Conservation (phyloP, 1,140 invertebrate genomes). For the Globodera rostochiensis region DNA sequence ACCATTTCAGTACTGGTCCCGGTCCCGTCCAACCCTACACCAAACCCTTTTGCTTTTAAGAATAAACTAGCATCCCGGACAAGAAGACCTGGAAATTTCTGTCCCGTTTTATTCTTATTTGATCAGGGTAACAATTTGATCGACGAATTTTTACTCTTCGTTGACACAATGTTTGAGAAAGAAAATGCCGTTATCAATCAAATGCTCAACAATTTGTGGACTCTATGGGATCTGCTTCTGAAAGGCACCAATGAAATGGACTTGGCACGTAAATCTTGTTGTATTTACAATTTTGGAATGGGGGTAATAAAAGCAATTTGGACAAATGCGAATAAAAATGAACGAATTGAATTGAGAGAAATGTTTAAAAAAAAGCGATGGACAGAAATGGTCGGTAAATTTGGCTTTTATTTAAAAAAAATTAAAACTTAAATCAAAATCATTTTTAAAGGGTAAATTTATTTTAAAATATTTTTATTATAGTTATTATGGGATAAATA, state of each 20-base stretch:
- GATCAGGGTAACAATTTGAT: not conserved
- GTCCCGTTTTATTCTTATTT: too few species aligned
- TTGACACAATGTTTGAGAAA: not conserved
- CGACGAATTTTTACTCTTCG: not conserved
- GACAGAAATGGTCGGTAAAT: not conserved
- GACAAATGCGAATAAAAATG: not conserved
- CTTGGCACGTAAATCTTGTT: not conserved
- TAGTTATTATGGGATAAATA: too few species aligned
- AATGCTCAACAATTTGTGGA: not conserved
- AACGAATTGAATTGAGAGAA: not conserved
- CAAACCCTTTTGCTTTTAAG: too few species aligned
- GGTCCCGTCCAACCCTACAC: too few species aligned
- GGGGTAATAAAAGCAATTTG: not conserved
- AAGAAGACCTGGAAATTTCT: too few species aligned
- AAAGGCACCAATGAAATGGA: not conserved
- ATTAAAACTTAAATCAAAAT: too few species aligned
- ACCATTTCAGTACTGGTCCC: too few species aligned
- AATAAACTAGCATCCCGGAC: too few species aligned
- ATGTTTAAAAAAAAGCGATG: not conserved
- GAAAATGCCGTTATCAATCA: not conserved
- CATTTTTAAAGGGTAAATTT: too few species aligned
- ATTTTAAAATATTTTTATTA: too few species aligned
- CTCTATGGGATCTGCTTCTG: not conserved
- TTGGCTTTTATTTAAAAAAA: too few species aligned
- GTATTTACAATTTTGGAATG: not conserved